A percentile compares a stretch with the other conserved stretches of the same genome.
These are phyloP conservation scores for Acropora yongei DNA, from an alignment of 64 coral and sea anemone species.

Conservation along the genomic window DNA sequence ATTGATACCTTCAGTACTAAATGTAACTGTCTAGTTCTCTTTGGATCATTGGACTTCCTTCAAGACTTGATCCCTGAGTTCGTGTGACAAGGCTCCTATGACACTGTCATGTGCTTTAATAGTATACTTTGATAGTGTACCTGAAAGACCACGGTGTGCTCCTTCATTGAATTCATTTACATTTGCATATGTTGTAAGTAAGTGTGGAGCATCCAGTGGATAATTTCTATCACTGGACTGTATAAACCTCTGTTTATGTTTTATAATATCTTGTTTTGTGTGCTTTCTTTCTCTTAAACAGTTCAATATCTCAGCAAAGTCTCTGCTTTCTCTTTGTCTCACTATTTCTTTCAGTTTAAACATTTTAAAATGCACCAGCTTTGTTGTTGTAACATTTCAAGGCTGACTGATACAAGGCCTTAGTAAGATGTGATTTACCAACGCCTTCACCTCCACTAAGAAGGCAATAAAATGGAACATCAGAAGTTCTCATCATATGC, in stretches of 20 bases:
- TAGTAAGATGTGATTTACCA: slow-evolving; percentile 55
- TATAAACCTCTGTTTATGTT: slow-evolving; percentile 27
- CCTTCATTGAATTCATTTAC: slow-evolving; percentile 67
- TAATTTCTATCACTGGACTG: slow-evolving; percentile 22
- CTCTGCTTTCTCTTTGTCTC: slow-evolving; percentile 35
- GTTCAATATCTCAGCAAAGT: slow-evolving; percentile 18
- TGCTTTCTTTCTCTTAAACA: slow-evolving; percentile 35
- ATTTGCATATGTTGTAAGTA: slow-evolving; percentile 59
- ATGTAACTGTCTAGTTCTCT: slow-evolving; percentile 66
- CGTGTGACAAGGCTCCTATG: slow-evolving; percentile 49
- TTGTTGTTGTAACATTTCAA: slow-evolving; percentile 59
- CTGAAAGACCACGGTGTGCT: slow-evolving; percentile 7
- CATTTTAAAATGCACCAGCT: slow-evolving; percentile 21
- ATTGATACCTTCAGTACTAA: slow-evolving; percentile 22
- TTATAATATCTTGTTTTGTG: slow-evolving; percentile 34
- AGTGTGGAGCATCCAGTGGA: slow-evolving; percentile 52
- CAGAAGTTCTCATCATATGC: slow-evolving; percentile 61
- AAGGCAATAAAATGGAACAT: slow-evolving; percentile 56
- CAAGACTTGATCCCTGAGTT: slow-evolving; percentile 59
- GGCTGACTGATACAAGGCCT: slow-evolving; percentile 65
- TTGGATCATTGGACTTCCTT: slow-evolving; percentile 58
- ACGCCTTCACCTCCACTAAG: slow-evolving; percentile 49
- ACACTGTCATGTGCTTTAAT: slow-evolving; percentile 37
- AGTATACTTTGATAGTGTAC: slow-evolving; percentile 2
- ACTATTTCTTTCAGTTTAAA: slow-evolving; percentile 15